Evolutionary conservation across 2,113 vertebrate genomes (phyloP), one percentile per base, ranked within the genome.

Genomic region (Chamaea fasciata): DNA sequence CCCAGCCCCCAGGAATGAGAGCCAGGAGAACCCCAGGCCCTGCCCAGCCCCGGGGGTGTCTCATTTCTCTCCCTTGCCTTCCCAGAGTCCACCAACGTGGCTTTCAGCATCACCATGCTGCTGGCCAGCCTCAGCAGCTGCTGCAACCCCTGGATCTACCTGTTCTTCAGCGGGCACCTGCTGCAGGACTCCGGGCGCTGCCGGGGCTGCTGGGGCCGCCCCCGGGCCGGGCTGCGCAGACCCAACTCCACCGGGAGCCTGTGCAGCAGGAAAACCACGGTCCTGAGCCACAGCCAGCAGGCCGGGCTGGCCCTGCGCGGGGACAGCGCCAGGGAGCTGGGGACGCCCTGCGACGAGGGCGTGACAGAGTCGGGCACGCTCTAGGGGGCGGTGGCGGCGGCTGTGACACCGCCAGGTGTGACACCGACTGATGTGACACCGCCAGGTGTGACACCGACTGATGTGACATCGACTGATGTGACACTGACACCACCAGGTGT

Each of bases 131-230:
- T 98, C 83, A 98, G 98, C 98, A 98, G 98, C 97, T 98, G 98
- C 96, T 98, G 98, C 95, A 98, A 98, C 93, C 98, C 98, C 84
- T 98, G 98, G 98, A 98, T 98, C 70, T 98, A 98, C 94, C 97
- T 98, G 98, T 97, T 96, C 87, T 98, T 98, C 97, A 98, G 97
- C 11, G 97, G 97, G 33, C 98, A 97, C 74, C 96, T 98, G 24
- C 83, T 98, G 44, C 97, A 95, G 2, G 89, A 10, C 0, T 11
- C 64, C 7, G 80, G 96, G 3, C 83, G 37, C 37, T 96, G 59
- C 39, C 87, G 95, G 24, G 50, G 74, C 92, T 97, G 97, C 83
- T 71, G 96, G 4, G 20, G 95, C 39, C 19, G 85, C 1, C 47
- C 79, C 9, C 24, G 33, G 53, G 37, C 81, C 2, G 18, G 39